phyloP scores from a whole-genome alignment of 2,888 invertebrate genomes.

The Plebejus argus region DNA sequence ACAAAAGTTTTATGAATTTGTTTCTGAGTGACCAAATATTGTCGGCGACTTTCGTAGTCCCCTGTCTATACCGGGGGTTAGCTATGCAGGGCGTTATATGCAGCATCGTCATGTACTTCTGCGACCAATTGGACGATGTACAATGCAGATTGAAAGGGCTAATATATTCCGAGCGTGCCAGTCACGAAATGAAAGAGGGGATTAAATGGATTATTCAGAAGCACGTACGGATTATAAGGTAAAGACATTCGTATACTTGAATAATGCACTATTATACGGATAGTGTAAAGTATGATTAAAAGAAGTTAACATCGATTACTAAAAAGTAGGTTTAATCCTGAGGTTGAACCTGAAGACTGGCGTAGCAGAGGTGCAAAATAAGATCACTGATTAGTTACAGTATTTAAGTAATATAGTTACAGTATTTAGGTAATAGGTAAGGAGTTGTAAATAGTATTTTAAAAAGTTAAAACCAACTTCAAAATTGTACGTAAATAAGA shows the following conservation, averaged over 20 bases:
- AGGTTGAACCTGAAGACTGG: too few relatives aligned
- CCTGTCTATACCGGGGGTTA: slow-evolving; percentile 55
- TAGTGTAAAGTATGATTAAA: too few relatives aligned
- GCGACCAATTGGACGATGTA: slow-evolving; percentile 62
- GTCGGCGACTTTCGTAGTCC: slow-evolving; percentile 49
- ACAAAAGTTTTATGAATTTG: slow-evolving; percentile 52
- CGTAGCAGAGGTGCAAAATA: too few relatives aligned
- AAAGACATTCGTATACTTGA: slow-evolving; percentile 34
- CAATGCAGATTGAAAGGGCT: slow-evolving; percentile 53
- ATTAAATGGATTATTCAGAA: slow-evolving; percentile 59
- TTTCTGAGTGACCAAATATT: slow-evolving; percentile 53
- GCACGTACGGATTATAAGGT: slow-evolving; percentile 66
- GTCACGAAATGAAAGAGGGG: slow-evolving; percentile 47
- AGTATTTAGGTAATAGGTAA: too few relatives aligned
- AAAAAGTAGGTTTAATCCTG: too few relatives aligned
- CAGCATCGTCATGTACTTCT: slow-evolving; percentile 63
- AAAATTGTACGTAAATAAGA: too few relatives aligned
- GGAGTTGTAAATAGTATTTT: too few relatives aligned
- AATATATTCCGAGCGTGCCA: slow-evolving; percentile 48
- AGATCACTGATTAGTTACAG: too few relatives aligned
- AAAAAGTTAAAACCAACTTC: too few relatives aligned
- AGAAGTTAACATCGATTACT: too few relatives aligned
- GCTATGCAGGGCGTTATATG: slow-evolving; percentile 66
- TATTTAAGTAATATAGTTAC: too few relatives aligned
- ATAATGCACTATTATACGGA: background rate